Evolutionary conservation across 2,113 vertebrate species (phyloP), one percentile per base, ranked within the genome.

Genomic region (Peromyscus californicus): DNA sequence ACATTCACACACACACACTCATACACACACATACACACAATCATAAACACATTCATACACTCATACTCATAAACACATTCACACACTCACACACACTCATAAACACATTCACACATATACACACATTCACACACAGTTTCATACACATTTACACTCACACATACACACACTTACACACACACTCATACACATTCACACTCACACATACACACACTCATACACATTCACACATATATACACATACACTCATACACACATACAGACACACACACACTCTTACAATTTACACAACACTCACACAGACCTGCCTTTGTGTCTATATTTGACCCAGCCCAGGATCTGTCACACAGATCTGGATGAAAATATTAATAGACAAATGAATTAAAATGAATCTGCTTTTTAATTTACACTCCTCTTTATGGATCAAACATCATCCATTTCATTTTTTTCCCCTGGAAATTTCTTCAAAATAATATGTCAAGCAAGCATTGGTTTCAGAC

Each of bases 381-480:
- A 63, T 88, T 24, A 87, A 51, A 51, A 78, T 31, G 1, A 61
- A 54, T 42, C 31, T 84, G 4, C 2, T 84, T 26, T 65, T 69
- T 72, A 67, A 93, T 89, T 80, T 61, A 85, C 24, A 69, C n/a
- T 26, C 87, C 13, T 29, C 51, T 92, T 54, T 94, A 65, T 76
- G 54, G 67, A 91, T 72, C 65, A 95, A 89, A 91, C 79, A 72
- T 86, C 36, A 72, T 79, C 39, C 84, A 11, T 80, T 84, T 72
- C 33, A 90, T 22, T 57, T 78, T 33, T 65, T 86, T 61, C 54
- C 54, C 39, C 95, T 78, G 70, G 94, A 92, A 96, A 92, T 57
- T 96, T 97, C 90, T 76, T 10, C 65, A 92, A 93, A 95, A 78
- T 89, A 97, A 69, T 69, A 92, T 72, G 16, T 74, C 39, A 96